These are phyloP conservation scores for Caenorhabditis parvicauda DNA, from an alignment of 2,888 invertebrate species.

Conservation along the genomic window DNA sequence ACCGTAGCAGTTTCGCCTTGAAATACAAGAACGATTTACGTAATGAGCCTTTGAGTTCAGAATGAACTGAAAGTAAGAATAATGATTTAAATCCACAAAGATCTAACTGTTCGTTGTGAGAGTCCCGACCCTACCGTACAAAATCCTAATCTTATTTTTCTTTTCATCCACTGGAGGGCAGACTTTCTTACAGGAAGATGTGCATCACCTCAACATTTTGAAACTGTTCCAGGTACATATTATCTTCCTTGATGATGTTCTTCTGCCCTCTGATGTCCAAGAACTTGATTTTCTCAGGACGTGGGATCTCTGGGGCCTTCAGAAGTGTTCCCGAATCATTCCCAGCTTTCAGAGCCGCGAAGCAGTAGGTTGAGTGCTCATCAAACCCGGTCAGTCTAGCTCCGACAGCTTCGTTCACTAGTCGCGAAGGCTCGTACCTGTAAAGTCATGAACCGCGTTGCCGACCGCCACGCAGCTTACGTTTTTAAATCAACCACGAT, in stretches of 20 bases:
- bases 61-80: no score
- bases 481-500: constrained; percentile 15
- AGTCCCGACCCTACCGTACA: no score
- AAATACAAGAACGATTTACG: no score
- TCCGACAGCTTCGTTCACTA: neutral
- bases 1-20: no score
- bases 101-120: no score
- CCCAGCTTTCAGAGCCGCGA: neutral
- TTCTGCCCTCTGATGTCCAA: constrained; percentile 17
- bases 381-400: constrained; percentile 5
- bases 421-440: neutral
- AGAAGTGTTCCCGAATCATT: constrained; percentile 1
- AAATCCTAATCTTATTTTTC: no score
- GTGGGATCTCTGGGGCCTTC: constrained; percentile 5
- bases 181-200: no score
- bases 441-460: neutral
- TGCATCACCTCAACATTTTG: constrained; percentile 17
- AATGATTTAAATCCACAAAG: no score
- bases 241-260: constrained; percentile 9
- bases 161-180: no score
- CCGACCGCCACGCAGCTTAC: neutral
- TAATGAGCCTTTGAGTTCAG: no score
- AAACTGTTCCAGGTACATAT: neutral
- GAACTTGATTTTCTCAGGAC: constrained; percentile 6
- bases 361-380: constrained; percentile 6